Evolutionary conservation across 2,797 vertebrate species (phyloP).

Genomic region (Cyprinella venusta): DNA sequence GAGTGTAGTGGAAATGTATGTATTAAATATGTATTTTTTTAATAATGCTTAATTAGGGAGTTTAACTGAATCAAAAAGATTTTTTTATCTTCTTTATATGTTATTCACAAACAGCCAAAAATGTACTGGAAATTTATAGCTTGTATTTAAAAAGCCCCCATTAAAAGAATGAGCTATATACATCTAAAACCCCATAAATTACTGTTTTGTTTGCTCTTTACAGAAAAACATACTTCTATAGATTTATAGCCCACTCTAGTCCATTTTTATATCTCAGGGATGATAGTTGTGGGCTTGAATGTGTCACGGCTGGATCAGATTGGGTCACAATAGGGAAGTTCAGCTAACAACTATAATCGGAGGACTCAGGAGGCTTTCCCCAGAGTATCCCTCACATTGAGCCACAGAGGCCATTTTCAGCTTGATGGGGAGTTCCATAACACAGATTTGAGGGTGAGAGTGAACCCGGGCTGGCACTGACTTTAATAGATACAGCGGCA

Average conservation of each 20-base stretch:
- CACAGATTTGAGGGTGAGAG: slow-evolving; percentile 38
- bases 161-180: neutral
- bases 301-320: slow-evolving; percentile 46
- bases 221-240: neutral
- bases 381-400: slow-evolving; percentile 51
- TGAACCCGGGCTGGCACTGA: neutral
- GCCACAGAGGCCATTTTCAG: slow-evolving; percentile 45
- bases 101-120: neutral
- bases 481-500: slow-evolving; percentile 20
- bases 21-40: neutral
- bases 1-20: neutral
- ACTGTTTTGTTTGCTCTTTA: neutral
- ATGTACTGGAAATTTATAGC: neutral
- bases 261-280: slow-evolving; percentile 39
- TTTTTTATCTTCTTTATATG: neutral
- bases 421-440: slow-evolving; percentile 46
- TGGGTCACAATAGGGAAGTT: slow-evolving; percentile 44
- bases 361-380: slow-evolving; percentile 44
- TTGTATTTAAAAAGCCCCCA: neutral
- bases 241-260: slow-evolving; percentile 25
- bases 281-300: slow-evolving; percentile 46
- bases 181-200: neutral
- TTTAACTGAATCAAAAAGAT: neutral
- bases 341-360: slow-evolving; percentile 57
- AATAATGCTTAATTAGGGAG: neutral